phyloP scores from a whole-genome alignment of 2,888 invertebrate genomes.

The Idaea aversata region DNA sequence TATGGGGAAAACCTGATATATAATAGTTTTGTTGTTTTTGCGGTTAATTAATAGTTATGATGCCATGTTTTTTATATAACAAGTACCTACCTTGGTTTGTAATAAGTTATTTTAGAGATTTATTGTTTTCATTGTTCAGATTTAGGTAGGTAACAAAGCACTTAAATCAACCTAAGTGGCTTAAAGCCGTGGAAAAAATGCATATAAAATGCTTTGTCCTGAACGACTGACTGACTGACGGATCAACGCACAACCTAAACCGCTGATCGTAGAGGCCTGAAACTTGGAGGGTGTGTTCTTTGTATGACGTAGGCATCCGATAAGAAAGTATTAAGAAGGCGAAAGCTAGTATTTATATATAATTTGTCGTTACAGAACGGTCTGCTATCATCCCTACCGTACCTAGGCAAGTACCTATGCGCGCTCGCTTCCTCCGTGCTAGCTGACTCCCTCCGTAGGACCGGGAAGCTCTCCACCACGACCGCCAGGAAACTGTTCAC shows the following conservation, averaged over 20 bases:
- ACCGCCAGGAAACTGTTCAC: slow-evolving; percentile 82
- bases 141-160: neutral
- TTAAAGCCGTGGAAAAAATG: too few species aligned
- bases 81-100: neutral
- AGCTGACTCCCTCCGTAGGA: slow-evolving; percentile 85
- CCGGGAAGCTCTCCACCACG: slow-evolving; percentile 86
- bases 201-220: too few species aligned
- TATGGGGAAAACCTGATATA: too few species aligned
- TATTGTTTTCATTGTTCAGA: neutral
- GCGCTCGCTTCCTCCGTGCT: slow-evolving; percentile 86
- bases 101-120: neutral
- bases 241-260: too few species aligned
- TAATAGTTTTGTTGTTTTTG: too few species aligned
- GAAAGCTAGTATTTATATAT: too few species aligned
- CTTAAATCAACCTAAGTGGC: neutral
- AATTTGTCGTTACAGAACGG: slow-evolving; percentile 89
- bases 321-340: too few species aligned
- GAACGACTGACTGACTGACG: too few species aligned
- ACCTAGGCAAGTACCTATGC: slow-evolving; percentile 91
- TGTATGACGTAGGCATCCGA: too few species aligned
- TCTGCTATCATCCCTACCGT: slow-evolving; percentile 90
- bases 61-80: neutral
- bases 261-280: too few species aligned
- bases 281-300: too few species aligned
- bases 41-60: neutral